Evolutionary conservation across 2,113 vertebrate genomes (phyloP), one percentile per base, ranked within the genome.

Genomic region (Aegypius monachus): DNA sequence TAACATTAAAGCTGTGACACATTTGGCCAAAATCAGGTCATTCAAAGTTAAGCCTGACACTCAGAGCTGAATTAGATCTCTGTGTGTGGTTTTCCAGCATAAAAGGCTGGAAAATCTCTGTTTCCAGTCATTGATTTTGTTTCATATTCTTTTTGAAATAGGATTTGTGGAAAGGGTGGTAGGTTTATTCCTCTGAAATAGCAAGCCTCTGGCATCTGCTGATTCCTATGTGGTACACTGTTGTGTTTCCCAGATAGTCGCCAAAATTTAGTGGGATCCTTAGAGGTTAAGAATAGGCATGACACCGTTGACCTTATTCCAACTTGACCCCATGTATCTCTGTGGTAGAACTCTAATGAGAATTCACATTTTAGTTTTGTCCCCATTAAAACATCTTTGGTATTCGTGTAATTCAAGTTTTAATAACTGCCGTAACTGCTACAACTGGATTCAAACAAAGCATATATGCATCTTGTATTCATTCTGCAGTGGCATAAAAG

Each of bases 11-110:
- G 4, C 55, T 86, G 25, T 89, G 48, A 81, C 68, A 96, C 25
- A 32, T 71, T 83, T 92, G 75, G 93, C 81, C 62, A 79, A 94
- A 97, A 94, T 38, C 68, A 92, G 93, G 95, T 92, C 90, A 72
- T 81, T 90, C 75, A 43, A 78, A 92, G 75, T 84, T 90, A 92
- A 90, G 47, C 56, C 53, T 94, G 58, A 70, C 10, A 53, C 34
- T 78, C 38, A 21, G 26, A 81, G 47, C 48, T 94, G 61, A 56
- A 72, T 66, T 59, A 42, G 42, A 88, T 65, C 34, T 77, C 68
- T 26, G 0, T 22, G 31, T 53, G 34, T 42, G 34, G 19, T 66
- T 74, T 88, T 72, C n/a, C 53, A 70, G 21, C 23, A 42, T 11
- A 34, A 91, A 74, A 55, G 48, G 1, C 16, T 40, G 50, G 21